A percentile compares a stretch with the other conserved stretches of the same genome.
These are phyloP conservation scores for Ceratosolen solmsi DNA, from an alignment of 1,140 invertebrate species.

Conservation along the genomic window DNA sequence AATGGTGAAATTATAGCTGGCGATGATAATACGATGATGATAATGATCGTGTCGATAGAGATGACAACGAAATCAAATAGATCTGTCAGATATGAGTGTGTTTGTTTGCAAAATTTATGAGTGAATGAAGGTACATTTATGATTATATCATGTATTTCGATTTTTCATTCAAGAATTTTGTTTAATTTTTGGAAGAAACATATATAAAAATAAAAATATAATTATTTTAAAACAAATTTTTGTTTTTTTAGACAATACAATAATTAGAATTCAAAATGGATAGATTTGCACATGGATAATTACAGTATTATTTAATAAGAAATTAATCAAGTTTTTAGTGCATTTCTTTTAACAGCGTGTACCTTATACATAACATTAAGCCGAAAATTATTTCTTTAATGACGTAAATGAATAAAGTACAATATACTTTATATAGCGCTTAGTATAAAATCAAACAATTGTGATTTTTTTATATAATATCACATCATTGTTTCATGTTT, in stretches of 20 bases:
- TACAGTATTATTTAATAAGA: background rate
- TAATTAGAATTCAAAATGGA: background rate
- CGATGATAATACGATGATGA: background rate
- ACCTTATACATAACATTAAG: background rate
- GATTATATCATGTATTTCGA: background rate
- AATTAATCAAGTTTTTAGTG: background rate
- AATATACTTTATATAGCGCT: constrained; percentile 19
- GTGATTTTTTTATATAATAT: constrained; percentile 25
- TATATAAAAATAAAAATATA: background rate
- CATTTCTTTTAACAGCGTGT: background rate
- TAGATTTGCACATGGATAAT: background rate
- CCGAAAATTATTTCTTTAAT: background rate
- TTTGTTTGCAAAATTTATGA: background rate
- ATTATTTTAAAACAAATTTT: background rate
- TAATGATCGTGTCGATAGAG: background rate
- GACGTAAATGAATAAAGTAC: constrained; percentile 28
- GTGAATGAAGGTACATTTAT: too few species aligned
- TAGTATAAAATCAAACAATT: constrained; percentile 42
- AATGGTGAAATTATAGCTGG: too few species aligned
- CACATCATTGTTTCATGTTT: background rate
- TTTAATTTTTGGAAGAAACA: background rate
- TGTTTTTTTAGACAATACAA: background rate
- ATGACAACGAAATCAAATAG: background rate
- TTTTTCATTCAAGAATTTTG: background rate
- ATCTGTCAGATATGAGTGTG: background rate